Evolutionary conservation across 2,888 invertebrate genomes (phyloP).

Genomic region (Caenorhabditis sinica): DNA sequence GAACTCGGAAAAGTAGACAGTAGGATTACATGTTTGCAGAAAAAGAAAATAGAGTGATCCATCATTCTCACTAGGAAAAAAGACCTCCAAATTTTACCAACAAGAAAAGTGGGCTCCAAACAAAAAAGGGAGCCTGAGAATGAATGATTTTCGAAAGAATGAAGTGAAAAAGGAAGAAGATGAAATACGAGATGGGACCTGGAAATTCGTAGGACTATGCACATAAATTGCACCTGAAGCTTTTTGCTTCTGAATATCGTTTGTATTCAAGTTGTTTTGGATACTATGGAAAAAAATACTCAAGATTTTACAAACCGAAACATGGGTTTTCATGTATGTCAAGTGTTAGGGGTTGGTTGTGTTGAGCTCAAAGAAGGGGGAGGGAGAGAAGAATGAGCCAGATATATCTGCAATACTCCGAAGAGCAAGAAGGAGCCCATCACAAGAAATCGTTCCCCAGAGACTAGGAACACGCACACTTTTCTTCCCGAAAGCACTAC

Average conservation of each 20-base stretch:
- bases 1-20: conserved; percentile 1
- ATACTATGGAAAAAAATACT: neutral
- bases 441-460: conserved; percentile 49
- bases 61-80: conserved; percentile 25
- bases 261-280: neutral
- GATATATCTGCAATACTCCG: conserved; percentile 34
- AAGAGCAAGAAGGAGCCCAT: conserved; percentile 48
- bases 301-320: conserved; percentile 11
- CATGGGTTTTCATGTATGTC: conserved; percentile 17
- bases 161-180: conserved; percentile 5
- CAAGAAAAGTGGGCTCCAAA: conserved; percentile 1
- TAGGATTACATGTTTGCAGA: conserved; percentile 32
- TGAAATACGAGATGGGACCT: conserved; percentile 52
- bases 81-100: neutral
- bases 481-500: conserved; percentile 3
- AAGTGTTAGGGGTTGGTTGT: conserved; percentile 24
- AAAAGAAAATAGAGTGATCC: conserved; percentile 27
- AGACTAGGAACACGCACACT: conserved; percentile 39
- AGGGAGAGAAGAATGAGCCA: conserved; percentile 24
- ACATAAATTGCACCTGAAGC: neutral
- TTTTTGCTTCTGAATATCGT: neutral
- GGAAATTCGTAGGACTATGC: conserved; percentile 6
- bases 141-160: conserved; percentile 22
- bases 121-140: conserved; percentile 6
- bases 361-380: neutral